phyloP scores from a whole-genome alignment of 1,140 invertebrate genomes.

The Tetramorium alpestre region DNA sequence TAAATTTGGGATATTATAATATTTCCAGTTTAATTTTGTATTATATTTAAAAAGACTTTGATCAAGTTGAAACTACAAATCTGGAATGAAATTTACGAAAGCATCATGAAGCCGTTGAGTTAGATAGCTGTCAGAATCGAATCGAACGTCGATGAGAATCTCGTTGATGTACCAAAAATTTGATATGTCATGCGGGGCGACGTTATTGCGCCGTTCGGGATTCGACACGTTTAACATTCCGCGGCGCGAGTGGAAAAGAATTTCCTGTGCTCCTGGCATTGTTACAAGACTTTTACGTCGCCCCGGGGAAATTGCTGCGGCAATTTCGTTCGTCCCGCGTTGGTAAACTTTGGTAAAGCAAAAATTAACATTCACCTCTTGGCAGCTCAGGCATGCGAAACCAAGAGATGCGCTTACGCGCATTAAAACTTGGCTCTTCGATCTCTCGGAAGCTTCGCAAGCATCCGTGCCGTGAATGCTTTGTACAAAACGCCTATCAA shows the following conservation, averaged over 20 bases:
- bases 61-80: not conserved
- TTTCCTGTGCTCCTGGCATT: slow-evolving; percentile 2
- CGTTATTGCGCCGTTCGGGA: slow-evolving; percentile 59
- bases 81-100: not conserved
- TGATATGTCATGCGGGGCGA: slow-evolving; percentile 15
- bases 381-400: not conserved
- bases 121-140: slow-evolving; percentile 30
- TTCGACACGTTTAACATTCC: slow-evolving; percentile 52
- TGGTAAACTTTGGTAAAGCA: slow-evolving; percentile 43
- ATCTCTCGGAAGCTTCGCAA: not conserved
- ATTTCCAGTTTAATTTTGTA: not conserved
- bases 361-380: slow-evolving; percentile 70
- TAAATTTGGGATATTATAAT: too few relatives aligned
- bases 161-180: not conserved
- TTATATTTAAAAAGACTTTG: slow-evolving; percentile 1
- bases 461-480: slow-evolving; percentile 20
- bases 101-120: not conserved
- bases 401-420: not conserved
- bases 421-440: slow-evolving; percentile 22
- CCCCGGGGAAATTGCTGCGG: slow-evolving; percentile 68
- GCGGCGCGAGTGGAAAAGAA: slow-evolving; percentile 20
- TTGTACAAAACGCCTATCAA: not conserved
- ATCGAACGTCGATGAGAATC: slow-evolving; percentile 12
- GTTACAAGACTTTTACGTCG: slow-evolving; percentile 68
- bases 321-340: slow-evolving; percentile 60